Base-by-base conservation (phyloP, 1,140 invertebrate genomes). In the Choristoneura fumiferana region DNA sequence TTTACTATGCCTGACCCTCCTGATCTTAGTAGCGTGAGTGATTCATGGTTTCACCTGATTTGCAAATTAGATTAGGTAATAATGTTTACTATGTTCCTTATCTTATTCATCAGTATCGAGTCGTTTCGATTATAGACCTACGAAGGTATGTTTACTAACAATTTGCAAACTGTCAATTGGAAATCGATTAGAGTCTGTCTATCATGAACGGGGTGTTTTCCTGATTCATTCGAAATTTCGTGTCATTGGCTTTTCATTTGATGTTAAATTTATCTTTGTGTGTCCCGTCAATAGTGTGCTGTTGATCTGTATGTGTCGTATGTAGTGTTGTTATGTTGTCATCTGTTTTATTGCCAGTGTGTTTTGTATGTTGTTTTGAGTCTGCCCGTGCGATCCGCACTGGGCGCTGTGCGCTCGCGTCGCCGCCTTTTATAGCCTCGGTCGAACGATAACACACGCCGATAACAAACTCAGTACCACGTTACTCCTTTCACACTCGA, bases 351-450 rank as follows among this genome's bases (percentile, higher is more conserved):
- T 64, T 9, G 22, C 65, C 49, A 52, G 60, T 57, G 34, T 56
- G 58, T 53, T 62, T 43, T 61, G 55, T 56, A 57, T 55, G 52
- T 57, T 54, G 73, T 76, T 77, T 67, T 54, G 59, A 65, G 76
- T 84, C 62, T 83, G 77, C 80, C 81, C 79, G 81, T 74, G 71
- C 83, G 65, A 80, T 83, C 80, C 83, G 77, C 80, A 86, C 80
- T 86, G 80, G 79, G 76, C 80, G 63, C 58, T 10, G 69, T 71
- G 10, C 10, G 12, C 18, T 15, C 15, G 59, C 54, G 54, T 29
- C 54, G 18, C 15, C 54, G 40, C 57, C 62, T 83, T 86, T 57
- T 86, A 86, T 83, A 84, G 65, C 66, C 72, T 84, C 76, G 71
- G 73, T 69, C 49, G 63, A 15, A 33, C 53, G 43, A 49, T 49